Percentiles rank a stretch among this genome's conserved stretches.
Evolutionary conservation across 2,113 vertebrate genomes (phyloP).

Genomic region (Calidris pugnax): DNA sequence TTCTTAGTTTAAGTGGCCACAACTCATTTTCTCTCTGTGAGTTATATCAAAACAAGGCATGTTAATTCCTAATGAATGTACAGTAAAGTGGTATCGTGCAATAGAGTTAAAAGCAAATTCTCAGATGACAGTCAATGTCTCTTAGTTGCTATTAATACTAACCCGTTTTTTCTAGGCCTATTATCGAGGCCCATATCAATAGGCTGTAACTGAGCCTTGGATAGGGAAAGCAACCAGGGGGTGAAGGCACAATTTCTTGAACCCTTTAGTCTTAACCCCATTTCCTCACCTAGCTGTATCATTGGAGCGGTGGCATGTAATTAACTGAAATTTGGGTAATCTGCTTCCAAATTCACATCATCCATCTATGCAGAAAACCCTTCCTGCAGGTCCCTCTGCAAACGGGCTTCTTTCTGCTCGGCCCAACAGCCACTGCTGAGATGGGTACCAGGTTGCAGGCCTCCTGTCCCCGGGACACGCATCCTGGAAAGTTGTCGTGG

Average conservation of each 20-base stretch:
- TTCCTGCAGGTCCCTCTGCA: not conserved
- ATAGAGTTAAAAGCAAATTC: not conserved
- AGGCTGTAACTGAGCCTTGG: not conserved
- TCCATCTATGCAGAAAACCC: not conserved
- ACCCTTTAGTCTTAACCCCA: not conserved
- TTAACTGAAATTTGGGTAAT: not conserved
- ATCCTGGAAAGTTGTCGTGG: not conserved
- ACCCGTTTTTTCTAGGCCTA: not conserved
- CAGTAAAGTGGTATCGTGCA: not conserved
- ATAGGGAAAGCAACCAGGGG: not conserved
- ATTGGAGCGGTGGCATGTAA: not conserved
- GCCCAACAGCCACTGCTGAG: rapidly evolving
- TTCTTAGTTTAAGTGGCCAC: not conserved
- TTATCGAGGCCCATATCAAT: not conserved
- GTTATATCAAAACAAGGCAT: not conserved
- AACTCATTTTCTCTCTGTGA: not conserved
- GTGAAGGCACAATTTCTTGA: not conserved
- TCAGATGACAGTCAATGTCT: not conserved
- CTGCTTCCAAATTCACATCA: not conserved
- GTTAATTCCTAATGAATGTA: not conserved
- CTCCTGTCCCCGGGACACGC: rapidly evolving
- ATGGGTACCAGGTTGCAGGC: not conserved
- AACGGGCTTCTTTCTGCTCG: not conserved
- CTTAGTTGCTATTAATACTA: not conserved
- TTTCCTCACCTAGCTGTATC: not conserved